These are phyloP conservation scores for Ditylenchus dipsaci DNA, from an alignment of 1,140 invertebrate genomes.

Conservation along the genomic window DNA sequence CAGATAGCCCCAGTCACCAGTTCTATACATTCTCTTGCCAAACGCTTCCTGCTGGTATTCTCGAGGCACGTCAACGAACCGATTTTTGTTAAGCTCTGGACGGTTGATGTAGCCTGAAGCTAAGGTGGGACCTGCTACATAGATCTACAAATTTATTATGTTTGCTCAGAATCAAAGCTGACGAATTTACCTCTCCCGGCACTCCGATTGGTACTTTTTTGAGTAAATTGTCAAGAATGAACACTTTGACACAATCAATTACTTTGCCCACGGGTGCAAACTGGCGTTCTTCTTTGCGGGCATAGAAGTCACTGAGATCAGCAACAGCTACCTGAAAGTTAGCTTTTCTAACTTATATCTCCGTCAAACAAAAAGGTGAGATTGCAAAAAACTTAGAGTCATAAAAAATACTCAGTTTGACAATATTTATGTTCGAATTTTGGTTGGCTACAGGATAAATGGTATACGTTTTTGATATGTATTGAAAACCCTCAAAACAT, in stretches of 20 bases:
- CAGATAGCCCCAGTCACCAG: constrained; percentile 59
- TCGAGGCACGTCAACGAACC: constrained; percentile 59
- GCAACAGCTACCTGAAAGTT: constrained; percentile 55
- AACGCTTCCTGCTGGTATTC: constrained; percentile 45
- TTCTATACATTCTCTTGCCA: constrained; percentile 58
- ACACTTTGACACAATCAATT: constrained; percentile 60
- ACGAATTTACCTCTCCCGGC: constrained; percentile 60
- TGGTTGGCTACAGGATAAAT: constrained; percentile 58
- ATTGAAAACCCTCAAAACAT: too few relatives aligned
- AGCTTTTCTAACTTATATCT: constrained; percentile 20
- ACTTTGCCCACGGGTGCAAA: constrained; percentile 62
- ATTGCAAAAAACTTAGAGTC: not conserved
- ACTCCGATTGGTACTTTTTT: constrained; percentile 61
- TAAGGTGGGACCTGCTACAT: constrained; percentile 62
- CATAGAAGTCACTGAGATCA: constrained; percentile 57
- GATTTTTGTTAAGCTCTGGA: constrained; percentile 60
- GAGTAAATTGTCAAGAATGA: constrained; percentile 60
- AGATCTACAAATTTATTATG: constrained; percentile 57
- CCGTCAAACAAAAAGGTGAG: not conserved
- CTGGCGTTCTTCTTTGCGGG: constrained; percentile 47
- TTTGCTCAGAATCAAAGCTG: not conserved
- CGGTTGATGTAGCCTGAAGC: constrained; percentile 63
- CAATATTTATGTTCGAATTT: too few relatives aligned
- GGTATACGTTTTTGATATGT: too few relatives aligned
- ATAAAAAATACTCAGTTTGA: too few relatives aligned